These are phyloP conservation scores for Sialis fuliginosa DNA, from an alignment of 2,888 invertebrate species.

Conservation along the genomic window DNA sequence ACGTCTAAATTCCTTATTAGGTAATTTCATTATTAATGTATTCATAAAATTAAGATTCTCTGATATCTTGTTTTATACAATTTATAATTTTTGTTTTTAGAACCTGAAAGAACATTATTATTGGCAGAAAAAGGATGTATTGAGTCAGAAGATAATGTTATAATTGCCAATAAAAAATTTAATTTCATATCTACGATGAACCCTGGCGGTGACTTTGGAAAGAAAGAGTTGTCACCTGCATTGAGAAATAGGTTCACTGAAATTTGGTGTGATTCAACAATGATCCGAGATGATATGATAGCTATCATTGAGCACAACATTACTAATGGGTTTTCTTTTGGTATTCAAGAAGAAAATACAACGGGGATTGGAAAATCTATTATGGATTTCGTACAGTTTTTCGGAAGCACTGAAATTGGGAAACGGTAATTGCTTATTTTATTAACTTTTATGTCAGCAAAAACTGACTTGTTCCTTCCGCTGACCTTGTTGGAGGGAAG, in stretches of 20 bases:
- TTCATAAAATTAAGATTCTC: background rate
- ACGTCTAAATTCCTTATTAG: conserved; percentile 84
- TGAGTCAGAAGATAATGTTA: conserved; percentile 23
- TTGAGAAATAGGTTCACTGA: conserved; percentile 95
- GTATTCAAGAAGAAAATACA: conserved; percentile 32
- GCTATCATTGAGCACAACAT: conserved; percentile 63
- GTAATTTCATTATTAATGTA: conserved; percentile 16
- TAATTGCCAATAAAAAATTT: conserved; percentile 55
- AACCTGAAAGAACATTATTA: conserved; percentile 80
- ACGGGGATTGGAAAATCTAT: conserved; percentile 49
- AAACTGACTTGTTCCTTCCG: background rate
- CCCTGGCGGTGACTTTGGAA: conserved; percentile 98
- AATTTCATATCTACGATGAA: conserved; percentile 98
- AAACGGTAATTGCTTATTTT: conserved; percentile 25
- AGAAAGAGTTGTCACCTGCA: conserved; percentile 96
- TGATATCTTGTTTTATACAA: background rate
- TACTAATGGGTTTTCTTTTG: conserved; percentile 29
- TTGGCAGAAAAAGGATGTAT: conserved; percentile 78
- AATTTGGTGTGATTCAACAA: conserved; percentile 86
- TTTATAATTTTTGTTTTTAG: conserved; percentile 21
- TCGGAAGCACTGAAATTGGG: conserved; percentile 51
- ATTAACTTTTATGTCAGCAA: too few relatives aligned
- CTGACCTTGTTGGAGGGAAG: conserved; percentile 1
- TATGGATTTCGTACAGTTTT: conserved; percentile 65
- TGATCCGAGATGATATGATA: conserved; percentile 52